Evolutionary conservation across 2,888 invertebrate species (phyloP).

Genomic region (Xanthostigma xanthostigma): DNA sequence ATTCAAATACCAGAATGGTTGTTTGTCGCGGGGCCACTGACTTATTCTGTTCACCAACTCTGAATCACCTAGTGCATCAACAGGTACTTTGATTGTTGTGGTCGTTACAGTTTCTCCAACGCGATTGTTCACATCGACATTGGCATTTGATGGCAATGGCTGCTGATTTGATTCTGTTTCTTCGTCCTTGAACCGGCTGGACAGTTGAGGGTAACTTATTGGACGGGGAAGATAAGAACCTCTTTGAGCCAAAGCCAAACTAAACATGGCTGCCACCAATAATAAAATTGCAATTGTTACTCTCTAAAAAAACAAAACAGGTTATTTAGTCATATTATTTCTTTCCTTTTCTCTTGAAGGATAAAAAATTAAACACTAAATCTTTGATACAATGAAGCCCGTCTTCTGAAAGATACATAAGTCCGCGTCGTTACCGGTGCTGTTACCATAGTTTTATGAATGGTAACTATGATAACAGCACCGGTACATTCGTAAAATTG

Average conservation of each 20-base stretch:
- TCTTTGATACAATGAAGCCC: too few species aligned
- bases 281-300: too few species aligned
- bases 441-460: too few species aligned
- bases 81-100: constrained; percentile 35
- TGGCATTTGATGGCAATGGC: constrained; percentile 17
- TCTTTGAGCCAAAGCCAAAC: constrained; percentile 35
- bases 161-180: constrained; percentile 11
- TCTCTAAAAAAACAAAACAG: too few species aligned
- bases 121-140: constrained; percentile 29
- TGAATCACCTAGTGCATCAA: constrained; percentile 50
- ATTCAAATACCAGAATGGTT: constrained; percentile 61
- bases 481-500: too few species aligned
- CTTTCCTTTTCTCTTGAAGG: too few species aligned
- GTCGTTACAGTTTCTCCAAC: constrained; percentile 30
- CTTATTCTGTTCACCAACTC: constrained; percentile 45
- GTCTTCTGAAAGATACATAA: too few species aligned
- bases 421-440: too few species aligned
- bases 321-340: too few species aligned
- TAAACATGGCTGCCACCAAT: constrained; percentile 59
- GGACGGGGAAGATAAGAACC: constrained; percentile 47
- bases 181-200: constrained; percentile 24
- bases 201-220: constrained; percentile 43
- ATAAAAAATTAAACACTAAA: too few species aligned
- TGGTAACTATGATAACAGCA: too few species aligned
- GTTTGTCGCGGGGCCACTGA: constrained; percentile 46